Base-by-base conservation (phyloP, 2,888 invertebrate species). In the Trisateles emortualis region DNA sequence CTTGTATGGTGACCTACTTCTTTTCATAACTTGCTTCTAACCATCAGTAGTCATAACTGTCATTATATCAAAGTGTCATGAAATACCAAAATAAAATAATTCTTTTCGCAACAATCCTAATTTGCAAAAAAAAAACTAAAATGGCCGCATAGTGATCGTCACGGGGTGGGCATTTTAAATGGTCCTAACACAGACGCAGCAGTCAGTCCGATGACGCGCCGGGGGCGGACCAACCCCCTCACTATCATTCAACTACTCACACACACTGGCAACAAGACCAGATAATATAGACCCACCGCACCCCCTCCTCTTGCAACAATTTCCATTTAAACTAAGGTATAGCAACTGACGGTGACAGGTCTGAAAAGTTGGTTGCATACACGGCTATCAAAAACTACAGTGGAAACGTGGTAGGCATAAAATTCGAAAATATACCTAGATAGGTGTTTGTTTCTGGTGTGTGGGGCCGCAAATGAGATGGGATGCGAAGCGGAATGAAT, bases 161-260 rank as follows among this genome's bases (percentile, higher is more conserved):
- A 90, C 82, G 81, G 87, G 90, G 89, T 77, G 88, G 86, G 88
- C 81, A 90, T 91, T 91, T 91, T 87, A 91, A 90, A 90, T 89
- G 90, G 89, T 88, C 88, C 90, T 90, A 91, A 91, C 90, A 91
- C 88, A 89, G 78, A 84, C 86, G 88, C 88, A 88, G 84, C 82
- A 88, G 90, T 90, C 90, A 90, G 81, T 76, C 68, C 81, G 86
- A 90, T 90, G 91, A 90, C 87, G 88, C 82, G 79, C 56, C 76
- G 88, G 86, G 88, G 88, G 86, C 76, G 87, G 82, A 51, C 62
- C 79, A 64, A 72, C 83, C 86, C 83, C 79, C 76, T 72, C 81
- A 86, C 89, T 88, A 90, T 87, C 77, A 78, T 79, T 76, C 84
- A 85, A 88, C 89, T 87, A 89, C 78, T 22, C 70, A 83, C 85